Conservation (phyloP, 2,113 vertebrate genomes). For the Helogale parvula region DNA sequence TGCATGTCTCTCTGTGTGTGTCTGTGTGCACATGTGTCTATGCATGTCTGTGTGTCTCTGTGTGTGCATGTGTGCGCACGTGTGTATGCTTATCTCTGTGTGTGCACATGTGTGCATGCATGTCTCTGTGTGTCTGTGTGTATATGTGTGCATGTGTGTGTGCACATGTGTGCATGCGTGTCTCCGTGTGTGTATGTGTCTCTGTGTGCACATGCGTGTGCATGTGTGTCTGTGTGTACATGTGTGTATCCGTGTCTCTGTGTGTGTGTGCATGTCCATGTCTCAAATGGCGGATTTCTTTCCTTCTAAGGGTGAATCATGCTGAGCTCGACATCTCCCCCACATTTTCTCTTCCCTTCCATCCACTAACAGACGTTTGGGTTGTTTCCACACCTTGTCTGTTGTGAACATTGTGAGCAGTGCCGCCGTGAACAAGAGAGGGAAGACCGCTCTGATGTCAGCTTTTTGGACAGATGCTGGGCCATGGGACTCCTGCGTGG, state of each 20-base stretch:
- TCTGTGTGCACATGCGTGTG: no score
- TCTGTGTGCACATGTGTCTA: fast-evolving
- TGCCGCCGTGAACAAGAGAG: not conserved
- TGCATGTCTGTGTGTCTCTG: fast-evolving
- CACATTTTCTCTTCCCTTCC: not conserved
- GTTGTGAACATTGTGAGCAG: no score
- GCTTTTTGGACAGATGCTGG: not conserved
- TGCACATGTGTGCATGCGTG: not conserved
- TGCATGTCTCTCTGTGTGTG: not conserved
- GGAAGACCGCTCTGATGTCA: not conserved
- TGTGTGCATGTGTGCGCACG: not conserved
- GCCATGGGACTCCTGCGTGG: no score
- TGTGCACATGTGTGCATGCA: not conserved
- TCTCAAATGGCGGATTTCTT: not conserved
- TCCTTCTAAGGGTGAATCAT: not conserved
- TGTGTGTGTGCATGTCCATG: not conserved
- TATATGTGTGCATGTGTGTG: not conserved
- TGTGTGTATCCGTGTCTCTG: fast-evolving
- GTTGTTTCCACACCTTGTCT: not conserved
- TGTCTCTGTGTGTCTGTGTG: not conserved
- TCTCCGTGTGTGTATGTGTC: not conserved
- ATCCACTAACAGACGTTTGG: not conserved
- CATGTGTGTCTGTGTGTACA: not conserved
- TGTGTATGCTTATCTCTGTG: not conserved
- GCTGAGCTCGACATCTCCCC: not conserved